These are phyloP conservation scores for Phytoseiulus persimilis DNA, from an alignment of 2,888 invertebrate genomes.

Conservation along the genomic window DNA sequence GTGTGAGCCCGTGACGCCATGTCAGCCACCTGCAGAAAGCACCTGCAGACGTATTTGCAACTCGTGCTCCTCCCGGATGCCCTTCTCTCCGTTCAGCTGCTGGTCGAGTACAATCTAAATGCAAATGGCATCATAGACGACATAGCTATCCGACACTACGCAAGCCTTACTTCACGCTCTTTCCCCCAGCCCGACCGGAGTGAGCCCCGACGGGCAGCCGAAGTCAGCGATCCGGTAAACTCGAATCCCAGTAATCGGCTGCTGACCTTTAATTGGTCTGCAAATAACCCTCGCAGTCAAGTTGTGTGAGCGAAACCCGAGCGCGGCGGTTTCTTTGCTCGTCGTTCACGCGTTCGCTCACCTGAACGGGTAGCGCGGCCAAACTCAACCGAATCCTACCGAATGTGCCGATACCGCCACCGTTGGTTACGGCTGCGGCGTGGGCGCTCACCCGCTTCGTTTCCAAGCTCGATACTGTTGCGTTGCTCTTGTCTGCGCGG, in stretches of 20 bases:
- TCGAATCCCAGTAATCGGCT: not conserved
- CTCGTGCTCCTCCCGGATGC: not conserved
- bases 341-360: not conserved
- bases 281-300: not conserved
- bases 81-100: not conserved
- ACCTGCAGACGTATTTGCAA: not conserved
- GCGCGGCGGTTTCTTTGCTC: not conserved
- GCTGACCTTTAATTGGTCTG: constrained; percentile 5
- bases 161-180: not conserved
- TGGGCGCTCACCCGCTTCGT: not conserved
- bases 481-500: not conserved
- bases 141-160: not conserved
- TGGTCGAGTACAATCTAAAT: constrained; percentile 29
- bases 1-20: not conserved
- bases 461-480: not conserved
- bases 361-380: not conserved
- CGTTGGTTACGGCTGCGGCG: too few relatives aligned
- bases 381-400: not conserved
- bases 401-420: not conserved
- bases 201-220: not conserved
- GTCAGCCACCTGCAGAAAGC: not conserved
- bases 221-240: not conserved
- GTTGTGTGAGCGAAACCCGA: not conserved
- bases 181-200: not conserved
- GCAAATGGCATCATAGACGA: constrained; percentile 37